Conservation (phyloP, 2,113 vertebrate species). For the Heloderma charlesbogerti region DNA sequence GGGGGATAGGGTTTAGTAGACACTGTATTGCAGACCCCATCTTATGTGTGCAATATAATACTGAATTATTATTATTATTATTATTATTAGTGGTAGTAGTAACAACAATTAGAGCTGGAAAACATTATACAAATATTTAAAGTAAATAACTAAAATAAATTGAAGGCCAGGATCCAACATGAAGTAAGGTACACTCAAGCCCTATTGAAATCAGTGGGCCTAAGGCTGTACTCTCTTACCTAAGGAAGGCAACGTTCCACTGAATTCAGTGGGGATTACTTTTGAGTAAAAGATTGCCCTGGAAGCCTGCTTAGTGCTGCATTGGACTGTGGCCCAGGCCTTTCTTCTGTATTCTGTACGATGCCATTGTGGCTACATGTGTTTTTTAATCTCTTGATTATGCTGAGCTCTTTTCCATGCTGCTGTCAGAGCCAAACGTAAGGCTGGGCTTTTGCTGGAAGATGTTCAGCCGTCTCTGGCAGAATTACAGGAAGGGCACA, state of each 20-base stretch:
- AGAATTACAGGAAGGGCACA: not conserved
- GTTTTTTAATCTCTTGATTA: not conserved
- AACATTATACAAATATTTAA: not conserved
- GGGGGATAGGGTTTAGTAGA: too few species aligned
- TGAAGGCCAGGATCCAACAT: not conserved
- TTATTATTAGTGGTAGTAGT: too few species aligned
- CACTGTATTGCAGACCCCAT: too few species aligned
- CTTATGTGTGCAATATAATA: too few species aligned
- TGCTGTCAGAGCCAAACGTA: conserved; percentile 3
- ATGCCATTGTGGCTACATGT: not conserved
- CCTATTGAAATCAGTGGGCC: not conserved
- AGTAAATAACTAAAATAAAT: not conserved
- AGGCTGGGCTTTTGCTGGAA: not conserved
- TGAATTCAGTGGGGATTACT: not conserved
- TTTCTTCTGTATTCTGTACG: not conserved
- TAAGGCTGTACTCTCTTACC: not conserved
- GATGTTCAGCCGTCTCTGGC: conserved; percentile 1
- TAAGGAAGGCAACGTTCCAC: too few species aligned
- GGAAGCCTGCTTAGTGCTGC: not conserved
- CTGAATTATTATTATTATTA: too few species aligned
- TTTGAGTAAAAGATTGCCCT: not conserved
- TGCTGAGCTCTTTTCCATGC: not conserved
- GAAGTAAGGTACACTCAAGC: not conserved
- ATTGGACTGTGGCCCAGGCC: too few species aligned
- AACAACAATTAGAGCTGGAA: not conserved